Base-by-base conservation (phyloP, 2,797 vertebrate species). In the Percopsis omiscomaycus region DNA sequence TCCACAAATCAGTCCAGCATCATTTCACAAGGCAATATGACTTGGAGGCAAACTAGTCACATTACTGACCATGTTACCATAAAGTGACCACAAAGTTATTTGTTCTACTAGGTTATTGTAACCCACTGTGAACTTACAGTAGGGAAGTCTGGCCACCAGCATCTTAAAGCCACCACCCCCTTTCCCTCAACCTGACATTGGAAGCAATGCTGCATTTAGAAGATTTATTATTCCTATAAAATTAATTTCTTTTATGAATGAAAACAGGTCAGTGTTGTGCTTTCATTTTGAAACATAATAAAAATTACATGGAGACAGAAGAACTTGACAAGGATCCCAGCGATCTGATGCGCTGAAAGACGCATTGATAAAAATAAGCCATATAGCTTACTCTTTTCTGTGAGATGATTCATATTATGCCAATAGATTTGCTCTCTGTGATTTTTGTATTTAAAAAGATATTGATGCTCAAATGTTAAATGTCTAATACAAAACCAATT, bases 241-340 rank as follows among this genome's bases (percentile, higher is more conserved):
- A 51, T 51, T 0, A 2, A 14, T 5, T 3, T 4, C 4, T 50
- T 15, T 16, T 37, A 5, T 6, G 32, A 37, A 11, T 51, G 50
- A 51, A 22, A 22, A 51, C 16, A 27, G 22, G 57, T 65, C 37
- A 54, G 4, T 13, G 61, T 49, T 63, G 56, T 3, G 53, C 61
- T 65, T 68, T 44, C 59, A 67, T 64, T 50, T 57, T 53, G 46
- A 10, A 45, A 62, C 64, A 68, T 57, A 22, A 30, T 16, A 42
- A 72, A 75, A 61, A 22, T 66, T 66, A 69, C 69, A 54, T 29
- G 66, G 67, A 73, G 64, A 48, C 58, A 16, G 32, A 42, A 37
- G 61, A 68, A 64, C 64, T 81, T 70, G 60, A 79, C 77, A 73
- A 50, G 4, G 79, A 60, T 69, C 75, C 60, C 77, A 67, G 65